A percentile compares a stretch with the other conserved stretches of the same genome.
Evolutionary conservation across 1,140 invertebrate genomes (phyloP).

Genomic region (Apolygus lucorum): DNA sequence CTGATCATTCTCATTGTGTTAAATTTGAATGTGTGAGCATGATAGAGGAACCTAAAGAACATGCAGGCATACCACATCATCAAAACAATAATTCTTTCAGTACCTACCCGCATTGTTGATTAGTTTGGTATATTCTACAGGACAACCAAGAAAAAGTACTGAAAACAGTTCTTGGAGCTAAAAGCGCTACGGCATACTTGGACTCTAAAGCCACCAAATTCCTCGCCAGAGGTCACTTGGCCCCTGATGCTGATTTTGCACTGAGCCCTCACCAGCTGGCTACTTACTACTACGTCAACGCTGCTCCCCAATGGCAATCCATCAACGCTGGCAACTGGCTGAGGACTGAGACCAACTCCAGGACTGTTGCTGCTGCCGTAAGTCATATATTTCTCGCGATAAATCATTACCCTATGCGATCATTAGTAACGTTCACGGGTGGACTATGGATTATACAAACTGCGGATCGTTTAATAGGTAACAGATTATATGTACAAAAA

Average conservation of each 20-base stretch:
- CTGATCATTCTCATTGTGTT: too few relatives aligned
- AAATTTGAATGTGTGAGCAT: too few relatives aligned
- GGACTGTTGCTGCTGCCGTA: constrained; percentile 28
- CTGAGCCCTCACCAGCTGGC: constrained; percentile 41
- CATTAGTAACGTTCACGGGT: too few relatives aligned
- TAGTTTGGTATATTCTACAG: constrained; percentile 13
- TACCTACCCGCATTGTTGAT: neutral
- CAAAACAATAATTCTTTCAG: too few relatives aligned
- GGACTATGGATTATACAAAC: too few relatives aligned
- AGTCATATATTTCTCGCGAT: constrained; percentile 22
- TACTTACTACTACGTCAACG: constrained; percentile 47
- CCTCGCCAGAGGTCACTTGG: constrained; percentile 45
- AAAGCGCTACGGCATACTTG: constrained; percentile 8
- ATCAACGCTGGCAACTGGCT: constrained; percentile 43
- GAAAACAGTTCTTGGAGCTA: constrained; percentile 12
- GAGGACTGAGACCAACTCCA: constrained; percentile 39
- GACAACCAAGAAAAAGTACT: constrained; percentile 25
- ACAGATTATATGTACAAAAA: too few relatives aligned
- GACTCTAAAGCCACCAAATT: constrained; percentile 21
- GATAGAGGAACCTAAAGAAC: too few relatives aligned
- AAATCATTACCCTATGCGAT: too few relatives aligned
- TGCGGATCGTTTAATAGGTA: too few relatives aligned
- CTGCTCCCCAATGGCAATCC: constrained; percentile 46
- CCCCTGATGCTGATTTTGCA: constrained; percentile 46
- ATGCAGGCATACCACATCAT: too few relatives aligned